Evolutionary conservation across 37 sponge, comb jelly and placozoan species (phyloP).

Genomic region (Corticium candelabrum): DNA sequence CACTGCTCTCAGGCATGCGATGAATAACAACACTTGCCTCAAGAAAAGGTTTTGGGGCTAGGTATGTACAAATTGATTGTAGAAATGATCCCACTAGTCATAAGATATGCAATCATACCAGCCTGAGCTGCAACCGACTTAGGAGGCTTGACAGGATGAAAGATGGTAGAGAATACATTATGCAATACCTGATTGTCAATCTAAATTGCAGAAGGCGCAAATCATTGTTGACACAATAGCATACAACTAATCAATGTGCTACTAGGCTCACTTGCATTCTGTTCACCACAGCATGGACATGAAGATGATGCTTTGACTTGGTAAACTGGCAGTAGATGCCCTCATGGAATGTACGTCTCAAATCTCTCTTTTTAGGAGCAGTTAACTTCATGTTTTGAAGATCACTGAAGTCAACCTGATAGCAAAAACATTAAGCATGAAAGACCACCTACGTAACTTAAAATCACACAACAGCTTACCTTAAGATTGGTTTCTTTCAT

Average conservation of each 20-base stretch:
- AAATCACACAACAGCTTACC: neutral
- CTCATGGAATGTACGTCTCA: neutral
- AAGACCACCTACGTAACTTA: too few relatives aligned
- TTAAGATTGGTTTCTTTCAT: neutral
- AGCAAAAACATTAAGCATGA: too few relatives aligned
- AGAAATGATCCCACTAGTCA: too few relatives aligned
- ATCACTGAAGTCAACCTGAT: neutral
- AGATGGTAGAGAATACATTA: neutral
- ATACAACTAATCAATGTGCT: neutral
- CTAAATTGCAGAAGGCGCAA: too few relatives aligned
- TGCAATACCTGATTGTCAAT: conserved; percentile 6
- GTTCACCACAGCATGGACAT: neutral
- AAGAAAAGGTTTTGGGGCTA: conserved; percentile 72
- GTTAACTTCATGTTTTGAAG: neutral
- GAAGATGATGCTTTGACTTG: neutral
- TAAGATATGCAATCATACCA: neutral
- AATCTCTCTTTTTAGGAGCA: neutral
- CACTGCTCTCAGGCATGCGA: conserved; percentile 27
- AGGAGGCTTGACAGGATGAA: neutral
- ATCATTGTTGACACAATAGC: neutral
- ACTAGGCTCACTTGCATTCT: neutral
- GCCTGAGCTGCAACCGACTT: neutral
- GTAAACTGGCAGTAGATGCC: neutral
- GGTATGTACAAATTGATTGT: neutral
- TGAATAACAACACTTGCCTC: conserved; percentile 69